These are phyloP conservation scores for Ancistrus triradiatus DNA, from an alignment of 2,113 vertebrate species.

Conservation along the genomic window DNA sequence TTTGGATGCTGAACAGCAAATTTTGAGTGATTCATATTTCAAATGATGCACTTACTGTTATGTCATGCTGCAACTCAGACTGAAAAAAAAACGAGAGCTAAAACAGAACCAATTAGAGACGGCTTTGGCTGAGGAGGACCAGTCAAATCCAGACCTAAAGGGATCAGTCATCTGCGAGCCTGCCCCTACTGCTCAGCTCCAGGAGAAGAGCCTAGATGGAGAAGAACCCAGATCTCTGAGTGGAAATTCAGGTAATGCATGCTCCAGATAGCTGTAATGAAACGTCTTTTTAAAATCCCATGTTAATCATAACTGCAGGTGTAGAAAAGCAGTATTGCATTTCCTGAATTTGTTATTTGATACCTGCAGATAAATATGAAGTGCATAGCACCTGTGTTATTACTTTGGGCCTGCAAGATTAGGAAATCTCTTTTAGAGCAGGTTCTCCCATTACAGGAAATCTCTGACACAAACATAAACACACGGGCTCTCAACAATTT, in stretches of 20 bases:
- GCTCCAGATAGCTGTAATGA: no score
- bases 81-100: slow-evolving; percentile 66
- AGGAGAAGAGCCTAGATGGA: slow-evolving; percentile 38
- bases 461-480: neutral
- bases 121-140: slow-evolving; percentile 52
- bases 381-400: no score
- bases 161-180: slow-evolving; percentile 52
- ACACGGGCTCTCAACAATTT: neutral
- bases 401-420: no score
- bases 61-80: slow-evolving; percentile 46
- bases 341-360: no score
- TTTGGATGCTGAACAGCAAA: neutral
- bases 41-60: neutral
- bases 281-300: no score
- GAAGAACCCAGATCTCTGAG: slow-evolving; percentile 25
- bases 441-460: neutral
- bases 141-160: slow-evolving; percentile 26
- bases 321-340: no score
- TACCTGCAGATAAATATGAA: no score
- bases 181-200: slow-evolving; percentile 1
- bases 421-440: neutral
- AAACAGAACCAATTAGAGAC: slow-evolving; percentile 63
- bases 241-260: slow-evolving; percentile 49
- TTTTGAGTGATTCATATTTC: neutral
- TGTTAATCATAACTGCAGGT: no score